Percentiles rank a stretch among this genome's conserved stretches.
Conservation (phyloP, 2,888 invertebrate genomes). For the Oegoconia quadripuncta region DNA sequence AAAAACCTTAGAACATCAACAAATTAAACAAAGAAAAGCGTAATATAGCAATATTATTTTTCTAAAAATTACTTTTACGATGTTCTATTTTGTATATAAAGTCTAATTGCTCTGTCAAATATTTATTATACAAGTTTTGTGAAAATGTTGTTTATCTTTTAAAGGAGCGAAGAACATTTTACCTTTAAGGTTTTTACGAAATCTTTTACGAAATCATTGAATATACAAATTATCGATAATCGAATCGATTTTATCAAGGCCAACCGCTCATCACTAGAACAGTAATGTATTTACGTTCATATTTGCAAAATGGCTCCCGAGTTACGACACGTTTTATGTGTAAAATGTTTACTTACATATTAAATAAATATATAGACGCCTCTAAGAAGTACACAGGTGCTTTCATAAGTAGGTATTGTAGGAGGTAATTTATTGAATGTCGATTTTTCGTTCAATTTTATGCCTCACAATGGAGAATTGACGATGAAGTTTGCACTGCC, state of each 20-base stretch:
- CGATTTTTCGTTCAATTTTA: slow-evolving; percentile 6
- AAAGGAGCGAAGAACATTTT: too few species aligned
- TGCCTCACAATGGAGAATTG: neutral
- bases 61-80: too few species aligned
- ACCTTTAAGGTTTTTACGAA: too few species aligned
- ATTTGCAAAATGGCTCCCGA: slow-evolving; percentile 36
- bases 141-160: too few species aligned
- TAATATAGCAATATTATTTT: too few species aligned
- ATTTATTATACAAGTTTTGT: too few species aligned
- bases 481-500: too few species aligned
- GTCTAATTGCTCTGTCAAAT: too few species aligned
- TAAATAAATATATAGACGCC: slow-evolving; percentile 12
- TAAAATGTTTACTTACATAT: neutral
- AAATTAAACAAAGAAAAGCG: too few species aligned
- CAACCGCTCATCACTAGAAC: slow-evolving; percentile 22
- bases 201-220: too few species aligned
- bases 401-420: slow-evolving; percentile 6
- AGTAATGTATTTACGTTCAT: slow-evolving; percentile 35
- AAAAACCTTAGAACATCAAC: too few species aligned
- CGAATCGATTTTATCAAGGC: neutral
- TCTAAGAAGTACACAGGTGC: neutral
- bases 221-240: slow-evolving; percentile 6
- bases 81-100: too few species aligned
- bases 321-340: slow-evolving; percentile 20
- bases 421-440: slow-evolving; percentile 11